phyloP scores from a whole-genome alignment of 2,797 vertebrate genomes.

The Sparus aurata region DNA sequence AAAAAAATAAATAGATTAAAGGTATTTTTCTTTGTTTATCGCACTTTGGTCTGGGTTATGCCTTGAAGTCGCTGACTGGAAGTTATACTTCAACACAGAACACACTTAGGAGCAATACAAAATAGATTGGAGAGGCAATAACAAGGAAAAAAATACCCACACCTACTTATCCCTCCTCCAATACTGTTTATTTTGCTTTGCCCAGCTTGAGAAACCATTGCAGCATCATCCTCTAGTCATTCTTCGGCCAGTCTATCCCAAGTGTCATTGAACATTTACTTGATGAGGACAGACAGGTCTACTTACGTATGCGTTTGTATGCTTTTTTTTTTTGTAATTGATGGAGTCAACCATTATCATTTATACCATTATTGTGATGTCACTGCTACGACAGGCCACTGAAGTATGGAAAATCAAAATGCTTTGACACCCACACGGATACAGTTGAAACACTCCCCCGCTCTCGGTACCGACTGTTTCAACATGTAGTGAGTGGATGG shows the following conservation, averaged over 20 bases:
- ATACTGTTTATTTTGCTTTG: conserved; percentile 79
- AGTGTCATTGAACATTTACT: conserved; percentile 90
- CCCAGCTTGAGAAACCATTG: conserved; percentile 74
- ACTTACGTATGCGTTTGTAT: conserved; percentile 88
- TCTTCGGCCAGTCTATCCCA: conserved; percentile 81
- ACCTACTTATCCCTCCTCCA: conserved; percentile 70
- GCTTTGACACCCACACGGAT: conserved; percentile 91
- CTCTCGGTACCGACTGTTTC: conserved; percentile 84
- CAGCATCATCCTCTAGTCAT: conserved; percentile 70
- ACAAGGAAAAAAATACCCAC: conserved; percentile 51
- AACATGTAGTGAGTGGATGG: conserved; percentile 90
- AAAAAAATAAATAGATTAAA: conserved; percentile 37
- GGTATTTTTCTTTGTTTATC: conserved; percentile 28
- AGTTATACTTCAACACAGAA: conserved; percentile 85
- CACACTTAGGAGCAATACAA: conserved; percentile 78
- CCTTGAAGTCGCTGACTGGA: conserved; percentile 37
- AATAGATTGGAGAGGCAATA: conserved; percentile 80
- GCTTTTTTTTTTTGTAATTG: conserved; percentile 67
- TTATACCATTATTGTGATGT: conserved; percentile 92
- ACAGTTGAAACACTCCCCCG: conserved; percentile 90
- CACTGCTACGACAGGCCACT: conserved; percentile 93
- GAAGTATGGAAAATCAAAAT: conserved; percentile 89
- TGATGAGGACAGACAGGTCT: conserved; percentile 88
- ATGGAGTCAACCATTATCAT: conserved; percentile 88
- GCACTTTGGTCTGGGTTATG: conserved; percentile 26